Base-by-base conservation (phyloP, 1,140 invertebrate species). In the Sminthurides bifidus region DNA sequence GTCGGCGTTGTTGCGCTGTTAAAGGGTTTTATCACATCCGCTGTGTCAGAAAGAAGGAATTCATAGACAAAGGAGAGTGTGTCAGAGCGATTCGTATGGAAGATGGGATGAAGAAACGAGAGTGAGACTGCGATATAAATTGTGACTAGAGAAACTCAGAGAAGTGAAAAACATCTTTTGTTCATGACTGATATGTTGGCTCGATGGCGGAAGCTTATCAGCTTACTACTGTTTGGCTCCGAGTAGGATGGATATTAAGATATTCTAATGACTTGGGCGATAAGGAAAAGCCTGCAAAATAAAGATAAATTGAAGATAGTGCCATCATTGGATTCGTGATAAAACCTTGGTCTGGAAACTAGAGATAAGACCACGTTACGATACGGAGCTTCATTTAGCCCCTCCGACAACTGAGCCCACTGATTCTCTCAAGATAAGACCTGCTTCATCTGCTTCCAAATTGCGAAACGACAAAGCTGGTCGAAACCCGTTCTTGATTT, bases 291-390 rank as follows among this genome's bases (percentile, higher is more conserved):
- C 58, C 58, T 60, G 62, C 61, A 63, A 59, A 63, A 60, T 63
- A 63, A 63, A 63, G 61, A 63, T 63, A 63, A 63, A 63, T 63
- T 63, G 61, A 63, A 63, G 61, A 63, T 63, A 63, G 56, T 33
- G 24, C 44, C 26, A 35, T 54, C 54, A 63, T 63, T 63, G 60
- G 60, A 63, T 59, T 53, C 56, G 60, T 63, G 61, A 63, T 63
- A 60, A 59, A 54, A 63, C 54, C 54, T 63, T 41, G 55, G 61
- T 55, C 61, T 63, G 61, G 61, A 58, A 60, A 60, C 50, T 38
- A 37, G 35, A 55, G 62, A 61, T 61, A 64, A 64, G 62, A 54
- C 49, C 54, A 58, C 48, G 54, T 54, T 54, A 54, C 55, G 54
- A 56, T 57, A 56, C 50, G 30, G 38, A 56, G 51, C 33, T 45